Conservation (phyloP, 2,797 vertebrate genomes). For the Aratinga solstitialis region DNA sequence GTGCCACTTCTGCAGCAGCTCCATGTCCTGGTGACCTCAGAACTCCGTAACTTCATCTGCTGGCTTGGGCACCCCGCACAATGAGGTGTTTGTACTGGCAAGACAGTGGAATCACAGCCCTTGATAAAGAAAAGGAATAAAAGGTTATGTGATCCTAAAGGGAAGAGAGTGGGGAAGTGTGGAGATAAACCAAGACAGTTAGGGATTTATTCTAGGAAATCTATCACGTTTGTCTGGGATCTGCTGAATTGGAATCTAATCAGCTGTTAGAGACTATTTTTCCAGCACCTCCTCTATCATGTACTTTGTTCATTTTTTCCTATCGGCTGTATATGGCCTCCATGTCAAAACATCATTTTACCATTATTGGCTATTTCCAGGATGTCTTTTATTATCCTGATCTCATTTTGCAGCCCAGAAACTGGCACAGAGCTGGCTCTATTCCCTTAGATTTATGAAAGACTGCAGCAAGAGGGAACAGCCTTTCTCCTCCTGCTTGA, state of each 20-base stretch:
- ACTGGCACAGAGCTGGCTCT: not conserved
- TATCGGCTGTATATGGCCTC: constrained; percentile 33
- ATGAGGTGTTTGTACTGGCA: accelerated
- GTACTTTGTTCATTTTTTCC: constrained; percentile 6
- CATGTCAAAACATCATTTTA: constrained; percentile 67
- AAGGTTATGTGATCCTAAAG: not conserved
- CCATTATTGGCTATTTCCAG: constrained; percentile 43
- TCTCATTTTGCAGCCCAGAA: not conserved
- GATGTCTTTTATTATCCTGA: constrained; percentile 28
- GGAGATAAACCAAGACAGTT: not conserved
- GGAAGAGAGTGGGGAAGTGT: not conserved
- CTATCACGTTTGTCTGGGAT: not conserved
- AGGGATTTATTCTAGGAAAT: constrained; percentile 12
- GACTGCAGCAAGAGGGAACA: not conserved
- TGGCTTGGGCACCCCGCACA: accelerated
- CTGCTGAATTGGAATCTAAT: not conserved
- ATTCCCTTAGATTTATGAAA: not conserved
- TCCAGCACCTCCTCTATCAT: constrained; percentile 50
- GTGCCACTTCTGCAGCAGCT: not conserved
- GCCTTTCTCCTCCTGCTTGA: not conserved
- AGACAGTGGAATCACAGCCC: accelerated
- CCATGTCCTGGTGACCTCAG: accelerated
- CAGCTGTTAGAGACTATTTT: constrained; percentile 47
- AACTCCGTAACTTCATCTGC: accelerated
- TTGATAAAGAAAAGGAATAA: accelerated